Percentiles rank a stretch among this genome's conserved stretches.
Evolutionary conservation across 2,113 vertebrate species (phyloP).

Genomic region (Seriola aureovittata): DNA sequence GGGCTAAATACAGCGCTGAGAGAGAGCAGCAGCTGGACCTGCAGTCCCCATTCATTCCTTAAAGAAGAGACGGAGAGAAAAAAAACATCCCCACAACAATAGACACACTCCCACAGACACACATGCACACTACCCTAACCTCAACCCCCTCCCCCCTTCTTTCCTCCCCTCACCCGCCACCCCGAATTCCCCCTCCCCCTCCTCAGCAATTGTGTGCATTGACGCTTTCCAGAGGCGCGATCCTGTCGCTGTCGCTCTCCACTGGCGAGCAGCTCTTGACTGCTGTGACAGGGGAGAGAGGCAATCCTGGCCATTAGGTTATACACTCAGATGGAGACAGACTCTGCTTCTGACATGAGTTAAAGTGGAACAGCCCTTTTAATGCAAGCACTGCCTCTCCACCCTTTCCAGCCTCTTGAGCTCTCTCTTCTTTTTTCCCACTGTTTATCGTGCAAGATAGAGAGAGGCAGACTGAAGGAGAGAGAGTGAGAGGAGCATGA

Average conservation of each 20-base stretch:
- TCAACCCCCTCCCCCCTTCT: slow-evolving; percentile 57
- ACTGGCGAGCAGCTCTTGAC: slow-evolving; percentile 38
- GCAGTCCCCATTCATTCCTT: slow-evolving; percentile 53
- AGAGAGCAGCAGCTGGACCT: slow-evolving; percentile 62
- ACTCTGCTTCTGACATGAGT: slow-evolving; percentile 37
- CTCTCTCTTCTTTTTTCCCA: slow-evolving; percentile 29
- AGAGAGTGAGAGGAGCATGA: slow-evolving; percentile 36
- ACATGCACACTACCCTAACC: slow-evolving; percentile 65
- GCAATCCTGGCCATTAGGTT: not conserved
- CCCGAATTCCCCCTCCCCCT: slow-evolving; percentile 72
- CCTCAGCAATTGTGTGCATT: slow-evolving; percentile 73
- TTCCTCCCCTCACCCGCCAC: slow-evolving; percentile 22
- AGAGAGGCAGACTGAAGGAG: slow-evolving; percentile 15
- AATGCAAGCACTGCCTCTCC: slow-evolving; percentile 35
- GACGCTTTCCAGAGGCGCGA: slow-evolving; percentile 75
- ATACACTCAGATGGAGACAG: slow-evolving; percentile 14
- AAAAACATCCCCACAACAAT: slow-evolving; percentile 69
- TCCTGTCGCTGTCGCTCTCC: slow-evolving; percentile 51
- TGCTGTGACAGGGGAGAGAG: slow-evolving; percentile 43
- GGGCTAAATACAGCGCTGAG: slow-evolving; percentile 34
- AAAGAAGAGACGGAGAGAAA: slow-evolving; percentile 39
- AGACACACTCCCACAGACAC: slow-evolving; percentile 71
- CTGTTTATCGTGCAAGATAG: slow-evolving; percentile 56
- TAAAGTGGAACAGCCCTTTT: slow-evolving; percentile 39
- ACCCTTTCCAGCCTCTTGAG: slow-evolving; percentile 33